Percentiles rank a stretch among this genome's conserved stretches.
phyloP scores from a whole-genome alignment of 2,797 vertebrate genomes.

The Stomatorhinus walkeri region DNA sequence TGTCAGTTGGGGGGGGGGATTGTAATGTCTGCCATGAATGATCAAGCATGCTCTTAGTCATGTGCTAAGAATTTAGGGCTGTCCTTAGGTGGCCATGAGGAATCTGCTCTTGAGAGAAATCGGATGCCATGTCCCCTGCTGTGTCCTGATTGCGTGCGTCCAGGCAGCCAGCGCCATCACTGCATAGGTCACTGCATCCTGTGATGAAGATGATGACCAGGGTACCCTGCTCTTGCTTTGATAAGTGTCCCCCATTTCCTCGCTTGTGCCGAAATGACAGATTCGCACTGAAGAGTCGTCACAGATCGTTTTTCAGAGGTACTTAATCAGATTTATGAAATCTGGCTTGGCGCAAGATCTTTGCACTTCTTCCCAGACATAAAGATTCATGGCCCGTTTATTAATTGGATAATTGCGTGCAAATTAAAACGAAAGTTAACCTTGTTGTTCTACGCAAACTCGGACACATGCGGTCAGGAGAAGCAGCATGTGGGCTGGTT shows the following conservation, averaged over 20 bases:
- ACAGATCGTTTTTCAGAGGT: background rate
- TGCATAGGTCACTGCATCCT: background rate
- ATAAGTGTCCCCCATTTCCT: conserved; percentile 5
- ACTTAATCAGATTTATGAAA: conserved; percentile 2
- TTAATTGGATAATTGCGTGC: background rate
- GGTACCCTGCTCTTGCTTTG: background rate
- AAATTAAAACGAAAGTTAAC: background rate
- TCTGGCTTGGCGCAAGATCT: background rate
- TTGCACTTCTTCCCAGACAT: background rate
- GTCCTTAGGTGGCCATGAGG: background rate
- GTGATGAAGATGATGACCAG: background rate
- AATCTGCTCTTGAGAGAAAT: background rate
- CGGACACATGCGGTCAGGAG: conserved; percentile 27
- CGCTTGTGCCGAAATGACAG: background rate
- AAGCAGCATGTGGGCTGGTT: conserved; percentile 36
- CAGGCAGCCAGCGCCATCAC: background rate
- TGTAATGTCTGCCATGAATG: background rate
- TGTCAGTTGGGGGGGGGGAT: background rate
- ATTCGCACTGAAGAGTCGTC: background rate
- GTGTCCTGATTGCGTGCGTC: background rate
- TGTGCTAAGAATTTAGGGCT: background rate
- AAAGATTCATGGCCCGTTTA: conserved; percentile 4
- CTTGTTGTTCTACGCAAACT: conserved; percentile 1
- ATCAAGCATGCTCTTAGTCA: background rate
- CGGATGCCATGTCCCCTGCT: background rate